Percentiles rank a stretch among this genome's conserved stretches.
Conservation (phyloP, 2,888 invertebrate species). For the Drosophila dives region DNA sequence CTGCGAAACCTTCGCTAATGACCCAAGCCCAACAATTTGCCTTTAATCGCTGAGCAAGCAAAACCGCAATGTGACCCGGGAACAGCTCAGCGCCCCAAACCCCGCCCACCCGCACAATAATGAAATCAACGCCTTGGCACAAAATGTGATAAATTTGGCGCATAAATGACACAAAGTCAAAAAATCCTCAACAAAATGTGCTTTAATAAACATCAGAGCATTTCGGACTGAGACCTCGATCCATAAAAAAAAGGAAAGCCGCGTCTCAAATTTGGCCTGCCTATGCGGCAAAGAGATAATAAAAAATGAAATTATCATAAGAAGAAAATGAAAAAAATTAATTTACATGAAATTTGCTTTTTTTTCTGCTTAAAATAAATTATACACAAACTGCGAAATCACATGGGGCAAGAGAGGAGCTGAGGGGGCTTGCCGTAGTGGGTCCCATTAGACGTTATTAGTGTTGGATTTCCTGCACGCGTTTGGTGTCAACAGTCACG, state of each 20-base stretch:
- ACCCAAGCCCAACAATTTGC: slow-evolving; percentile 44
- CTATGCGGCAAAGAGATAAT: slow-evolving; percentile 48
- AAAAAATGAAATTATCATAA: slow-evolving; percentile 62
- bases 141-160: slow-evolving; percentile 65
- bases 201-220: slow-evolving; percentile 55
- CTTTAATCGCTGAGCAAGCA: slow-evolving; percentile 51
- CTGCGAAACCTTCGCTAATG: slow-evolving; percentile 48
- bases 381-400: slow-evolving; percentile 31
- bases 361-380: slow-evolving; percentile 51
- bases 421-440: background rate
- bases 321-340: slow-evolving; percentile 65
- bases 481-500: slow-evolving; percentile 42
- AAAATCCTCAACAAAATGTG: slow-evolving; percentile 62
- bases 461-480: slow-evolving; percentile 54
- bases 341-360: slow-evolving; percentile 69
- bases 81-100: background rate
- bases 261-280: slow-evolving; percentile 25
- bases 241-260: slow-evolving; percentile 23
- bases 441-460: slow-evolving; percentile 57
- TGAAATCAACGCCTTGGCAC: slow-evolving; percentile 54
- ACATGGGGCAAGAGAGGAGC: background rate
- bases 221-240: slow-evolving; percentile 1
- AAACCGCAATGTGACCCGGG: slow-evolving; percentile 30
- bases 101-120: slow-evolving; percentile 27
- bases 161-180: slow-evolving; percentile 67